These are phyloP conservation scores for Brachionus plicatilis DNA, from an alignment of 1,140 invertebrate species.

Conservation along the genomic window DNA sequence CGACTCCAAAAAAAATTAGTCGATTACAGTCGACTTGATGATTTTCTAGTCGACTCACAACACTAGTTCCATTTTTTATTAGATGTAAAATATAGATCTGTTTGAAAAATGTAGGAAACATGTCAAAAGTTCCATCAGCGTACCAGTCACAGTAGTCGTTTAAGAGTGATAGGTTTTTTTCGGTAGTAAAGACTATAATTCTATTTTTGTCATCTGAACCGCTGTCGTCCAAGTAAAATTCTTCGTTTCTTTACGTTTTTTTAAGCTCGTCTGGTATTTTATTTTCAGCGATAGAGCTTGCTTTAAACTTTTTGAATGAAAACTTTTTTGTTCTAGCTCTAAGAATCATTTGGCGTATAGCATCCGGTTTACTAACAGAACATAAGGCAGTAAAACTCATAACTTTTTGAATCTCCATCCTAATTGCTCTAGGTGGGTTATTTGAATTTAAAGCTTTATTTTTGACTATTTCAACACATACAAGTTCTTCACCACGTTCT, in stretches of 20 bases:
- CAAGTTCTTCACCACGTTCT: neutral
- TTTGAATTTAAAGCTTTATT: neutral
- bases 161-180: neutral
- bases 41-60: too few species aligned
- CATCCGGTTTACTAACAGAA: neutral
- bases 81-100: neutral
- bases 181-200: neutral
- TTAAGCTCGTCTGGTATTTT: neutral
- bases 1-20: too few species aligned
- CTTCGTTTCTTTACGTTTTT: neutral
- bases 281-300: neutral
- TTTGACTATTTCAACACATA: neutral
- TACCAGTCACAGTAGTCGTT: slow-evolving; percentile 4
- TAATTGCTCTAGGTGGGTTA: neutral
- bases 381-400: neutral
- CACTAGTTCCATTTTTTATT: neutral
- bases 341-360: neutral
- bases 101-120: neutral
- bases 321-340: neutral
- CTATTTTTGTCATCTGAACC: neutral
- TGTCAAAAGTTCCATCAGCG: neutral
- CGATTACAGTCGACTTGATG: too few species aligned
- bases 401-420: neutral
- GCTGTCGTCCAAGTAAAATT: slow-evolving; percentile 28
- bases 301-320: neutral